These are phyloP conservation scores for Drosophila tsacasi DNA, from an alignment of 1,140 invertebrate genomes.

Conservation along the genomic window DNA sequence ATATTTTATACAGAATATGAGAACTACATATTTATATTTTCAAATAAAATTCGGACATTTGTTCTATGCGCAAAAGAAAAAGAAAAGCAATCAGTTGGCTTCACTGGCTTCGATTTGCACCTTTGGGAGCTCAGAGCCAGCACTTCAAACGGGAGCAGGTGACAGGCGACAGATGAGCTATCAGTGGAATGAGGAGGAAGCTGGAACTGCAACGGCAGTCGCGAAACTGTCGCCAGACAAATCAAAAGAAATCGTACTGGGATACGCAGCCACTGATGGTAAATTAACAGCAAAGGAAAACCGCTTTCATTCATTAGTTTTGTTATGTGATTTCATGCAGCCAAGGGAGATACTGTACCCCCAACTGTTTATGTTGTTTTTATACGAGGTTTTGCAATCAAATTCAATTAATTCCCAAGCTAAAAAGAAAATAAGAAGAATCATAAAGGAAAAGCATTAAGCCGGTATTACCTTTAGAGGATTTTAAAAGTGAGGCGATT, in stretches of 20 bases:
- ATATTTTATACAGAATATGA: no score
- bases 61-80: slow-evolving; percentile 27
- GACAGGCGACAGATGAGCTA: slow-evolving; percentile 55
- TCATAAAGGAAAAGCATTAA: background rate
- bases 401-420: background rate
- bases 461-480: background rate
- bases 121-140: slow-evolving; percentile 52
- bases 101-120: slow-evolving; percentile 38
- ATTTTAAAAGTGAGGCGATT: background rate
- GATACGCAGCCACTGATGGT: slow-evolving; percentile 14
- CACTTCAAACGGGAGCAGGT: slow-evolving; percentile 58
- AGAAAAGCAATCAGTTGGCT: slow-evolving; percentile 41
- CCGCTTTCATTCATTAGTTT: slow-evolving; percentile 42
- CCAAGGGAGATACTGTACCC: background rate
- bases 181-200: slow-evolving; percentile 26
- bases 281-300: slow-evolving; percentile 35
- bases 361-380: background rate
- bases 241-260: slow-evolving; percentile 58
- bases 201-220: slow-evolving; percentile 7
- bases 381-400: background rate
- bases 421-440: background rate
- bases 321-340: slow-evolving; percentile 6
- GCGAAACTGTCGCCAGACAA: slow-evolving; percentile 41
- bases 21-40: no score
- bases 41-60: background rate